A percentile compares a stretch with the other conserved stretches of the same genome.
phyloP scores from a whole-genome alignment of 2,888 invertebrate genomes.

The Lumbricus terrestris region DNA sequence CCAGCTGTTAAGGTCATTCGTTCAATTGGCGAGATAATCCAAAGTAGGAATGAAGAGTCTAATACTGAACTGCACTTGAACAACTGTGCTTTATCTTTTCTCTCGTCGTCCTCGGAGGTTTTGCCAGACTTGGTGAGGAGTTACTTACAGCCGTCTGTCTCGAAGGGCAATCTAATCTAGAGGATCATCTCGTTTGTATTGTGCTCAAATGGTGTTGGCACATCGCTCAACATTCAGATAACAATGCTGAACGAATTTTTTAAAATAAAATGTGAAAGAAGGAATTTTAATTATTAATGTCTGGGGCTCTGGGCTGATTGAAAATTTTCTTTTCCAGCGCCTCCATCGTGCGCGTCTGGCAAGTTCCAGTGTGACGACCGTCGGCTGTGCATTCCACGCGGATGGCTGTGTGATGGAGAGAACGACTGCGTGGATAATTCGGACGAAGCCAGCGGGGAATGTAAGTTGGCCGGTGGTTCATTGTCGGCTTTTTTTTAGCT shows the following conservation, averaged over 20 bases:
- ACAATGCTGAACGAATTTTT: background rate
- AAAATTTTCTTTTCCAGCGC: conserved; percentile 24
- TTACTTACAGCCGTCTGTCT: background rate
- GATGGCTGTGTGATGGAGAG: conserved; percentile 72
- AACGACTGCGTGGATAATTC: conserved; percentile 85
- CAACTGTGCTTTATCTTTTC: background rate
- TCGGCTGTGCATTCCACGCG: conserved; percentile 75
- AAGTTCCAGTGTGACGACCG: conserved; percentile 34
- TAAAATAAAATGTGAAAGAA: no score
- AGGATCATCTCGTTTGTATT: background rate
- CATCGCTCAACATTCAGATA: background rate
- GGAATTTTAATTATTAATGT: background rate
- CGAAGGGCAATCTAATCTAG: background rate
- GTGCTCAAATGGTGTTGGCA: background rate
- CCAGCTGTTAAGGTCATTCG: background rate
- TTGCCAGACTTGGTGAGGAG: background rate
- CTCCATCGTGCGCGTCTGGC: conserved; percentile 30
- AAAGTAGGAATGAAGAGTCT: background rate
- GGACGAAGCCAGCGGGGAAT: conserved; percentile 33
- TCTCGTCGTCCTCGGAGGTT: background rate
- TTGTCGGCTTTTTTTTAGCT: conserved; percentile 16
- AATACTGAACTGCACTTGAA: conserved; percentile 3
- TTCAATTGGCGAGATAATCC: background rate
- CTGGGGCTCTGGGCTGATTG: background rate
- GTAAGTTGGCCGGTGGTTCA: conserved; percentile 23